Base-by-base conservation (phyloP, 30 jellyfish, hydroid and myxozoan species). In the Rhopilema esculentum region DNA sequence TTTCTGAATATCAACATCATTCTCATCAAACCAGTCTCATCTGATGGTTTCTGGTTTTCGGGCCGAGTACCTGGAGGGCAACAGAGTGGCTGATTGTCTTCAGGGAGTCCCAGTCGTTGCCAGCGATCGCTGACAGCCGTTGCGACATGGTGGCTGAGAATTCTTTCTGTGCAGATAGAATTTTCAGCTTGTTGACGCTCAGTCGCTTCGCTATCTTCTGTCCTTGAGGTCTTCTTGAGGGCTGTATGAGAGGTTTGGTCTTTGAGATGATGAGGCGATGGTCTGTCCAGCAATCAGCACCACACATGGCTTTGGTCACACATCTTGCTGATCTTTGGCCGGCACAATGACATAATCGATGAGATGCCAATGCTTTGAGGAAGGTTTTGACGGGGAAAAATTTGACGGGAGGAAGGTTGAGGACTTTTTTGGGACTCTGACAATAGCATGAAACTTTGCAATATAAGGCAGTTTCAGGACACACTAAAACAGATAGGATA, bases 11-110 rank as follows among this genome's bases (percentile, higher is more conserved):
- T 70, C 80, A 8, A 63, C 31, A 20, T 48, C 4, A 79, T 67
- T 83, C 18, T 83, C 87, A 69, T 83, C 77, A 50, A 83, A 67
- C 92, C 92, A 83, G 88, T 71, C 92, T 71, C n/a, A n/a, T n/a
- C n/a, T 71, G n/a, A 77, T 83, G 88, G 7, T 20, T 33, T 23
- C 77, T 83, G 49, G n/a, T n/a, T n/a, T n/a, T n/a, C n/a, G 29
- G 22, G 49, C 88, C 89, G 19, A 83, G 75, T 19, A 40, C 23
- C 76, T 68, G 62, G 25, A 64, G 24, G 18, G 65, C 57, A 21
- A 27, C 69, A 23, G n/a, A 53, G 64, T 30, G 53, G 16, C 49
- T 33, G 18, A 66, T 21, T 17, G 53, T 19, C 27, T 33, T n/a
- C 50, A 83, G 65, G 19, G 75, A 25, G 20, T 68, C 92, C 92